A percentile compares a stretch with the other conserved stretches of the same genome.
These are phyloP conservation scores for Copsychus sechellarum DNA, from an alignment of 2,113 vertebrate species.

Conservation along the genomic window DNA sequence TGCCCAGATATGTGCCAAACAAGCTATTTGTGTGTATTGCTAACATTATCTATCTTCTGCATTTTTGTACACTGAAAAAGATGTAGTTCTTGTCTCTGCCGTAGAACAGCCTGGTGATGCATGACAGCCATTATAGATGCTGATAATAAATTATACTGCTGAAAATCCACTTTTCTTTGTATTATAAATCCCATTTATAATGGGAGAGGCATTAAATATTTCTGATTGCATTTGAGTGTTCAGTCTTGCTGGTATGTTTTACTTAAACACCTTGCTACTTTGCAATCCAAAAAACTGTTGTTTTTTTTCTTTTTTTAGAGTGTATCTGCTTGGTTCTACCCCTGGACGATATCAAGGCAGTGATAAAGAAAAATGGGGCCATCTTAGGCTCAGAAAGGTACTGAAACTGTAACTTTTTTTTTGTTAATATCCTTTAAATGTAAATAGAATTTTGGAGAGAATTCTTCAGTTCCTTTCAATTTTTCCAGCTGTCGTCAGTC, in stretches of 20 bases:
- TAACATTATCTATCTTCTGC: accelerated
- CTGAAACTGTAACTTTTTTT: not conserved
- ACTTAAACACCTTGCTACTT: not conserved
- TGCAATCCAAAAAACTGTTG: not conserved
- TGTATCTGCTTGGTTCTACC: constrained; percentile 90
- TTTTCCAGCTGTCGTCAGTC: not conserved
- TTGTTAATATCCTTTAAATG: not conserved
- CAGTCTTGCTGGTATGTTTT: not conserved
- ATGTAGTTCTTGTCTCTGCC: not conserved
- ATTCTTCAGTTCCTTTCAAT: not conserved
- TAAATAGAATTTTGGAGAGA: not conserved
- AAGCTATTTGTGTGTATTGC: not conserved
- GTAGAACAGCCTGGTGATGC: not conserved
- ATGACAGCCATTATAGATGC: not conserved
- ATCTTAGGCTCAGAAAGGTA: constrained; percentile 93
- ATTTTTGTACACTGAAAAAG: not conserved
- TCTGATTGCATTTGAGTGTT: not conserved
- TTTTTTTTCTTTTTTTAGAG: constrained; percentile 67
- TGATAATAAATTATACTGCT: not conserved
- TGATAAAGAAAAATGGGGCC: constrained; percentile 94
- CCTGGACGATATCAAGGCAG: constrained; percentile 89
- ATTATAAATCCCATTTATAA: not conserved
- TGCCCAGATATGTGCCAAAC: not conserved
- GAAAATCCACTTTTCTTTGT: not conserved
- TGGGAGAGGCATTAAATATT: not conserved